phyloP scores from a whole-genome alignment of 2,113 vertebrate species.

The Okapia johnstoni region DNA sequence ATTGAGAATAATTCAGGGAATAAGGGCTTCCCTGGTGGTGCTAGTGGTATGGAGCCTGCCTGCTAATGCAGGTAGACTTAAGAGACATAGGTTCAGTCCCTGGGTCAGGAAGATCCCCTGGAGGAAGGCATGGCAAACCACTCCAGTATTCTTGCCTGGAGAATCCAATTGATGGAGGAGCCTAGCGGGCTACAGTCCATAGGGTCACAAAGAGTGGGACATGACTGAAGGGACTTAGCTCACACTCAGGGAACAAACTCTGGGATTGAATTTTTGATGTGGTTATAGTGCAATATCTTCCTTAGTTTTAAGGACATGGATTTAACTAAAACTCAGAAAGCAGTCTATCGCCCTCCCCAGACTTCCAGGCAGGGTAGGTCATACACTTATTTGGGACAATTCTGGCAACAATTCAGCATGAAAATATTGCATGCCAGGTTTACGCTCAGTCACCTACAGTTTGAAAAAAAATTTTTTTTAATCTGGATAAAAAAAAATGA shows the following conservation, averaged over 20 bases:
- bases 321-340: conserved; percentile 49
- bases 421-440: conserved; percentile 41
- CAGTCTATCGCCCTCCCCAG: background rate
- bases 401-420: conserved; percentile 33
- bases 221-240: background rate
- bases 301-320: background rate
- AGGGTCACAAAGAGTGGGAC: background rate
- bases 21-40: background rate
- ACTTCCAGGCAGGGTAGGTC: background rate
- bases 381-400: background rate
- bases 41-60: background rate
- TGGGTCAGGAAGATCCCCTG: background rate
- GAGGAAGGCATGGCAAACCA: background rate
- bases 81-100: background rate
- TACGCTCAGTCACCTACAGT: background rate
- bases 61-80: background rate
- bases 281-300: background rate
- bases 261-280: background rate
- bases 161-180: background rate
- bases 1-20: background rate
- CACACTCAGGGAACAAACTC: background rate
- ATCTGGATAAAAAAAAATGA: background rate
- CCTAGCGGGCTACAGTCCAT: background rate
- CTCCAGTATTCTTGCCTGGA: background rate
- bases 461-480: background rate